These are phyloP conservation scores for Dasyurus viverrinus DNA, from an alignment of 2,113 vertebrate species.

Conservation along the genomic window DNA sequence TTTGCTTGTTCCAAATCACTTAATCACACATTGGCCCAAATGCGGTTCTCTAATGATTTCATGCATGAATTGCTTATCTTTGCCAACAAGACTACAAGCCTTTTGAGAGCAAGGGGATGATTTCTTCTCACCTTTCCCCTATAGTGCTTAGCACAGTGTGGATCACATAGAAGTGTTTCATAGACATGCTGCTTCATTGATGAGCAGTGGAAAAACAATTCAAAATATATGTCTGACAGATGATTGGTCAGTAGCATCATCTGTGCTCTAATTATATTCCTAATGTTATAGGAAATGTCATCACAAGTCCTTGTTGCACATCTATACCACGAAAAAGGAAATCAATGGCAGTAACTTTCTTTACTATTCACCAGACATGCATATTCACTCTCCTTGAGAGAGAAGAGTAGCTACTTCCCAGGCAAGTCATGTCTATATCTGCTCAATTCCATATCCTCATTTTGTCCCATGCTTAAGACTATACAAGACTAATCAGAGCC, in stretches of 20 bases:
- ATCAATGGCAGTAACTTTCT: not conserved
- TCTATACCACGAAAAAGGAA: not conserved
- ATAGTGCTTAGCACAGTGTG: not conserved
- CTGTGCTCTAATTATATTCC: not conserved
- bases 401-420: not conserved
- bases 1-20: not conserved
- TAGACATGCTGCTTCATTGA: not conserved
- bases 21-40: not conserved
- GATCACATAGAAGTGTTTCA: not conserved
- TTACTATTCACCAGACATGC: not conserved
- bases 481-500: not conserved
- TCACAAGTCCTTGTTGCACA: not conserved
- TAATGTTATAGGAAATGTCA: not conserved
- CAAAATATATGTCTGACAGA: not conserved
- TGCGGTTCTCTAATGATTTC: not conserved
- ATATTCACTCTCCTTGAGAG: not conserved
- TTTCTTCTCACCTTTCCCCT: not conserved
- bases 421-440: not conserved
- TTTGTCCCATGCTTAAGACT: not conserved
- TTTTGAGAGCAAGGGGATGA: not conserved
- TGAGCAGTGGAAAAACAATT: slow-evolving; percentile 7
- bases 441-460: not conserved
- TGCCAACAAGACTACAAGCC: not conserved
- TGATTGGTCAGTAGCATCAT: not conserved
- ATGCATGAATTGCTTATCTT: not conserved